These are phyloP conservation scores for Myrmecophaga tridactyla DNA, from an alignment of 2,113 vertebrate genomes.

Conservation along the genomic window DNA sequence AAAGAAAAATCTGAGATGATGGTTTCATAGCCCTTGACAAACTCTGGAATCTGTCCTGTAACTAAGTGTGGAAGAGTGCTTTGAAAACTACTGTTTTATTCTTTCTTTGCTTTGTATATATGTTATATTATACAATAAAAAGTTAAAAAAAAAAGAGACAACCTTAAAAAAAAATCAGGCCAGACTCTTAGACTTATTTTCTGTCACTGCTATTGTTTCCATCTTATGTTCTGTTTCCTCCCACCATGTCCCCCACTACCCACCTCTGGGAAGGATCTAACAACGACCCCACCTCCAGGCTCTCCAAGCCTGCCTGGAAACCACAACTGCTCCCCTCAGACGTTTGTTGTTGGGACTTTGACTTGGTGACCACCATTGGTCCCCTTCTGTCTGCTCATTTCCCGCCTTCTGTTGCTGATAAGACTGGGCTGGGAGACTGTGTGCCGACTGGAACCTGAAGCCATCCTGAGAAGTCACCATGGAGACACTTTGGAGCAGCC, in stretches of 20 bases:
- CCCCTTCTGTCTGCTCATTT: background rate
- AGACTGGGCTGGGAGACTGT: background rate
- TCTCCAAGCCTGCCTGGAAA: background rate
- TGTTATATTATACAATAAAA: too few relatives aligned
- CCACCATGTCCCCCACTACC: accelerated
- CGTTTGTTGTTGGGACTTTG: background rate
- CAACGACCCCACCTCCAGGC: background rate
- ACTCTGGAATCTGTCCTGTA: too few relatives aligned
- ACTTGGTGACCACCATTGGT: background rate
- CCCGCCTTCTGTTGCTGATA: background rate
- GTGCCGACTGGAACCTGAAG: background rate
- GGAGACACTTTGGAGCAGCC: background rate
- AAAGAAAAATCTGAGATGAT: too few relatives aligned
- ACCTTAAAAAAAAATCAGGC: background rate
- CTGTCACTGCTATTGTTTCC: background rate
- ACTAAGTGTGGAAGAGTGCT: too few relatives aligned
- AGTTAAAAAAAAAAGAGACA: too few relatives aligned
- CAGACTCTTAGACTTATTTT: background rate
- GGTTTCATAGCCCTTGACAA: too few relatives aligned
- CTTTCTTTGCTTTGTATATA: too few relatives aligned
- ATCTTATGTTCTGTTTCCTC: background rate
- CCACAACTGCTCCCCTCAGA: background rate
- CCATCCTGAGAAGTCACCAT: background rate
- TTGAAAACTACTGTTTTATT: too few relatives aligned
- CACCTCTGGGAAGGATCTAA: background rate